Conservation (phyloP, 2,888 invertebrate species). For the Drosophila silvestris region DNA sequence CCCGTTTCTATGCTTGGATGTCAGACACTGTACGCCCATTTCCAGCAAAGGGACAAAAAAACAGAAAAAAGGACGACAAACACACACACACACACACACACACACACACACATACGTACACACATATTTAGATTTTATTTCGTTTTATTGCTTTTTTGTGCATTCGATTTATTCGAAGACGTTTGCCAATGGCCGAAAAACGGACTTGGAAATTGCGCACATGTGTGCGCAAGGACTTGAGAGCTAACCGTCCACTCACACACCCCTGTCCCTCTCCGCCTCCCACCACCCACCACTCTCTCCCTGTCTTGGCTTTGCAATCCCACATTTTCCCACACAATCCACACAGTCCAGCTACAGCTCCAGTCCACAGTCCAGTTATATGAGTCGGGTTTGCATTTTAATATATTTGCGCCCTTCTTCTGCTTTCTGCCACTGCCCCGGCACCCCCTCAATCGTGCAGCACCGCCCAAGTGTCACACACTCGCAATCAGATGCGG, state of each 20-base stretch:
- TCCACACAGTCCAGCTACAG: constrained; percentile 12
- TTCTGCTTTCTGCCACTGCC: not conserved
- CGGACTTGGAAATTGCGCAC: constrained; percentile 81
- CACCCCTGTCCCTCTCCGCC: not conserved
- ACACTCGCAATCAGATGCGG: constrained; percentile 78
- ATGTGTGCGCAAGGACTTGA: constrained; percentile 78
- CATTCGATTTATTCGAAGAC: constrained; percentile 80
- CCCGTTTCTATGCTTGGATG: constrained; percentile 4
- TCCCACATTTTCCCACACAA: constrained; percentile 11
- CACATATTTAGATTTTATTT: constrained; percentile 80
- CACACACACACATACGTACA: constrained; percentile 12
- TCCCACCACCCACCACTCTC: not conserved
- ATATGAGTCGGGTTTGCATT: constrained; percentile 82
- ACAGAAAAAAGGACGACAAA: constrained; percentile 64
- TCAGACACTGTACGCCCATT: constrained; percentile 25
- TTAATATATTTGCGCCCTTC: constrained; percentile 73
- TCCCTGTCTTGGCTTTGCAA: not conserved
- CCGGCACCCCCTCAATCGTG: constrained; percentile 4
- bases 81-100: constrained; percentile 4
- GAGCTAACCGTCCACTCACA: constrained; percentile 30
- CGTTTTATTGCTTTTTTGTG: constrained; percentile 82
- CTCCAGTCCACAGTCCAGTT: constrained; percentile 44
- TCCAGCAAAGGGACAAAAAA: constrained; percentile 34
- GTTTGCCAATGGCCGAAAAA: constrained; percentile 74
- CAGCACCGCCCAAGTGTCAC: constrained; percentile 60